Percentiles rank a stretch among this genome's conserved stretches.
These are phyloP conservation scores for Drosophila busckii DNA, from an alignment of 1,140 invertebrate genomes.

Conservation along the genomic window DNA sequence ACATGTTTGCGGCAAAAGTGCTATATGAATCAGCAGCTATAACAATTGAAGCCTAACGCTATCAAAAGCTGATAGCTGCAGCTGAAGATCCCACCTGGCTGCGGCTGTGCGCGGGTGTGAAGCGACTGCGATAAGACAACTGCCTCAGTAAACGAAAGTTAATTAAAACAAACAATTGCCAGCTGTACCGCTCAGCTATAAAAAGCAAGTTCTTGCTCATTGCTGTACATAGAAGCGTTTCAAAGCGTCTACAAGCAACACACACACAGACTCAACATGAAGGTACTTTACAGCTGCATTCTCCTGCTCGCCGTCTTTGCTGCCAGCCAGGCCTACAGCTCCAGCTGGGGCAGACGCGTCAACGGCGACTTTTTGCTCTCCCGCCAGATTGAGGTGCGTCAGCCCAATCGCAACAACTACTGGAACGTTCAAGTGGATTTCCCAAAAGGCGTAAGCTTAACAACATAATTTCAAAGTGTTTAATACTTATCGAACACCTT, in stretches of 20 bases:
- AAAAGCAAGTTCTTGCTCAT: slow-evolving; percentile 5
- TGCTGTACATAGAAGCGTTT: slow-evolving; percentile 18
- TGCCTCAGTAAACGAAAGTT: too few relatives aligned
- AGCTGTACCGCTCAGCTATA: too few relatives aligned
- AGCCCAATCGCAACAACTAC: slow-evolving; percentile 52
- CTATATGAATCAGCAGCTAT: too few relatives aligned
- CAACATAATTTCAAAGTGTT: not conserved
- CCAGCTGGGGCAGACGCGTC: slow-evolving; percentile 48
- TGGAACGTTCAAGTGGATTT: slow-evolving; percentile 50
- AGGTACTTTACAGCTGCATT: slow-evolving; percentile 44
- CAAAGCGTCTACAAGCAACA: slow-evolving; percentile 1
- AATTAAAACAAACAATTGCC: too few relatives aligned
- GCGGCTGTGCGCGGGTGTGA: too few relatives aligned
- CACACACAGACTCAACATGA: too few relatives aligned
- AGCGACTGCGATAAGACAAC: too few relatives aligned
- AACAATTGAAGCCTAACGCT: too few relatives aligned
- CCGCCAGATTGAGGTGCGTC: slow-evolving; percentile 43
- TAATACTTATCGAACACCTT: not conserved
- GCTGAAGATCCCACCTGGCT: too few relatives aligned
- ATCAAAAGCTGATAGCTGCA: too few relatives aligned
- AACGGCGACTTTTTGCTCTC: slow-evolving; percentile 42
- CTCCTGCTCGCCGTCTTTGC: slow-evolving; percentile 50
- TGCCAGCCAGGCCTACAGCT: slow-evolving; percentile 41
- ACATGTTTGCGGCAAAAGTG: too few relatives aligned
- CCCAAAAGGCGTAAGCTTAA: slow-evolving; percentile 53